phyloP scores from a whole-genome alignment of 2,888 invertebrate species.

The Agrotis puta region DNA sequence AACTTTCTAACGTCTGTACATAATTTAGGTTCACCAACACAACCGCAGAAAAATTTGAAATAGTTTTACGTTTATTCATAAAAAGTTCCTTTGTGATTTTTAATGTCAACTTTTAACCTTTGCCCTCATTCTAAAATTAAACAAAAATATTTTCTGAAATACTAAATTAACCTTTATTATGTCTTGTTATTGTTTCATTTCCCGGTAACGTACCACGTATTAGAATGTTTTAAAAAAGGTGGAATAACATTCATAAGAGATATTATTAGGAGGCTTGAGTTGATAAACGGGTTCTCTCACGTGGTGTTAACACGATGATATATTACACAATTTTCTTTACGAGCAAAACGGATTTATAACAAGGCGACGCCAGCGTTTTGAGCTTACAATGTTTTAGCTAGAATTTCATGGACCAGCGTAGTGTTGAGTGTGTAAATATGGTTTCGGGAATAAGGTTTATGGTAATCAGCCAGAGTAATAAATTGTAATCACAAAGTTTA shows the following conservation, averaged over 20 bases:
- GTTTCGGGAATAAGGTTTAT: conserved; percentile 56
- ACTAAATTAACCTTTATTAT: conserved; percentile 44
- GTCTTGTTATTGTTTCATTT: conserved; percentile 57
- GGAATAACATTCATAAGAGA: conserved; percentile 71
- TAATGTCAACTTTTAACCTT: conserved; percentile 31
- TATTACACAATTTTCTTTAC: conserved; percentile 88
- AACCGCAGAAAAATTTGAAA: conserved; percentile 30
- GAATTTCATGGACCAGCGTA: conserved; percentile 60
- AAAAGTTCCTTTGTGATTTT: conserved; percentile 1
- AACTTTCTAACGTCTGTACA: conserved; percentile 21
- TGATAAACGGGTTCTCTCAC: conserved; percentile 85
- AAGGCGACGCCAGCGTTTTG: conserved; percentile 75
- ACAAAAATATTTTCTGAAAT: conserved; percentile 14
- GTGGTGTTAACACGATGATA: conserved; percentile 86
- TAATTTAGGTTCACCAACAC: conserved; percentile 27
- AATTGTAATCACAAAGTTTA: conserved; percentile 57
- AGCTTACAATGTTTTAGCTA: conserved; percentile 70
- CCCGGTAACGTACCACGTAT: conserved; percentile 36
- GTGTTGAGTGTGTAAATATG: conserved; percentile 44
- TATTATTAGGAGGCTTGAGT: conserved; percentile 83
- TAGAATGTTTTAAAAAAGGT: conserved; percentile 64
- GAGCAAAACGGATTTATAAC: conserved; percentile 85
- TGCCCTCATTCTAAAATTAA: conserved; percentile 6
- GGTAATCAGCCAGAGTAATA: conserved; percentile 56
- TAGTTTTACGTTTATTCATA: conserved; percentile 24